Base-by-base conservation (phyloP, 1,140 invertebrate genomes). In the Drosophila auraria region DNA sequence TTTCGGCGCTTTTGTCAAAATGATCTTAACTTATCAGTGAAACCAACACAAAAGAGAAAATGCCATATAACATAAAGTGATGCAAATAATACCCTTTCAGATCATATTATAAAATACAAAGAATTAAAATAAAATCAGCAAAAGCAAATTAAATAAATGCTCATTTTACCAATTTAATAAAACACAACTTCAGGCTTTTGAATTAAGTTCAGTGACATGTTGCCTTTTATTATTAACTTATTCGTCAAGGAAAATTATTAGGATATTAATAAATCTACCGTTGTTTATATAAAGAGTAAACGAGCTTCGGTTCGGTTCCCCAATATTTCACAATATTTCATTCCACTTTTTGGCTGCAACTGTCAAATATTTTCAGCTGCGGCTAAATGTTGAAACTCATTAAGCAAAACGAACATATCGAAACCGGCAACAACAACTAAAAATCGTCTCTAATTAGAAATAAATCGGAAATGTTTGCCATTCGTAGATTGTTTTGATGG, bases 391-490 rank as follows among this genome's bases (percentile, higher is more conserved):
- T 89, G 72, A 68, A 87, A 87, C 84, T 87, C 84, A 84, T 89
- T 84, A 84, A 74, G 71, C 83, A 83, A 75, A 81, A 60, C 64
- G 79, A 66, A 53, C 80, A 57, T 64, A 73, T 50, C 62, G 58
- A 73, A 44, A 44, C 17, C 65, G 50, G 58, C 56, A 59, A 70
- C 68, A 78, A 58, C 51, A 70, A 44, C 73, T 70, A 84, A 89
- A 89, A 82, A 75, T 78, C 81, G 78, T 64, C 74, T 90, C 86
- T 89, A 89, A 89, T 89, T 89, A 89, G 86, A 89, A 89, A 90
- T 90, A 90, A 90, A 90, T 90, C 86, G 86, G 71, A 90, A 89
- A 89, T 87, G 73, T 87, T 84, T 87, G 75, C 80, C 83, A 69
- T 70, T 77, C 72, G 42, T 45, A 64, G 66, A 80, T 68, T 79